Conservation (phyloP, 2,113 vertebrate species). For the Phalacrocorax aristotelis region DNA sequence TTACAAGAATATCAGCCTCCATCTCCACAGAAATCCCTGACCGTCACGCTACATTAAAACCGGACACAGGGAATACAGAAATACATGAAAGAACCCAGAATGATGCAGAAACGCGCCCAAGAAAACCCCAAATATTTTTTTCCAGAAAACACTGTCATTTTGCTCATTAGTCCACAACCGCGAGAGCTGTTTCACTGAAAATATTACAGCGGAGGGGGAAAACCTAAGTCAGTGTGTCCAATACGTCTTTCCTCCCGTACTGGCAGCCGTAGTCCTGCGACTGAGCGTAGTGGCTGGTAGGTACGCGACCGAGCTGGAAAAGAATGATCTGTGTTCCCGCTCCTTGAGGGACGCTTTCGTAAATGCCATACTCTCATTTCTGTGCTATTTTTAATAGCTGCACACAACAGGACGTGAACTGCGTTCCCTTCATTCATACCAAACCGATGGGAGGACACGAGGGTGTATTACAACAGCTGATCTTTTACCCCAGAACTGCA, state of each 20-base stretch:
- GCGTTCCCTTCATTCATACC: background rate
- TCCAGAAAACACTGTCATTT: background rate
- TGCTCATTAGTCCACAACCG: background rate
- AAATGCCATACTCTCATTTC: background rate
- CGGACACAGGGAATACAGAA: background rate
- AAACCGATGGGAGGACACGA: background rate
- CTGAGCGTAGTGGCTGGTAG: background rate
- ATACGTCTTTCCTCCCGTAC: fast-evolving
- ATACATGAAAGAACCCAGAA: background rate
- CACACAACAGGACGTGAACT: background rate
- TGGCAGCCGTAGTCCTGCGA: background rate
- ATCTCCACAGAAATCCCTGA: background rate
- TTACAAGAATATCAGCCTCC: background rate
- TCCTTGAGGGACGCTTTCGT: background rate
- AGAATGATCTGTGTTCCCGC: background rate
- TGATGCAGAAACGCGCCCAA: background rate
- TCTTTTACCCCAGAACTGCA: conserved; percentile 1
- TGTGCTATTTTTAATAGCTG: background rate
- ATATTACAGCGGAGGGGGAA: background rate
- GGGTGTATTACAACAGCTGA: conserved; percentile 5
- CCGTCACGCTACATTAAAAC: fast-evolving
- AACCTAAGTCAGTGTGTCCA: background rate
- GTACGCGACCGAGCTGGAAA: background rate
- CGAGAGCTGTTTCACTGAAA: background rate
- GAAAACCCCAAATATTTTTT: background rate